Conservation (phyloP, 2,888 invertebrate species). For the Empis stercorea region DNA sequence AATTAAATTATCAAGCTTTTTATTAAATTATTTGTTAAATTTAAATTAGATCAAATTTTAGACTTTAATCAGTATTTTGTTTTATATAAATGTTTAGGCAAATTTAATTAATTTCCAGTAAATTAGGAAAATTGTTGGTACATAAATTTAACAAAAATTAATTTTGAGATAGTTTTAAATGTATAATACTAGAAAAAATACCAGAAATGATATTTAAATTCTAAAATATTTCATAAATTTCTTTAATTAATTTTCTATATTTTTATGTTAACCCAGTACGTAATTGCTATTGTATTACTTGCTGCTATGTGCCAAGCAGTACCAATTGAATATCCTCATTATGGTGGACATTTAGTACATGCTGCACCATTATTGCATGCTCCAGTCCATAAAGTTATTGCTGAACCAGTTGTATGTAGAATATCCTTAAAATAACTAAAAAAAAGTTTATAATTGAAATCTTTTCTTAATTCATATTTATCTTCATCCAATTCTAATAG, state of each 20-base stretch:
- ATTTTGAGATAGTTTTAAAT: too few species aligned
- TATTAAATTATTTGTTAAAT: too few species aligned
- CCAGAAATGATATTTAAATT: too few species aligned
- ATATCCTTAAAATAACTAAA: not conserved
- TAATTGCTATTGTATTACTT: conserved; percentile 32
- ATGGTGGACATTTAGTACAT: conserved; percentile 21
- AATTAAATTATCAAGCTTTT: too few species aligned
- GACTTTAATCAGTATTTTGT: too few species aligned
- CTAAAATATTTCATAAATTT: not conserved
- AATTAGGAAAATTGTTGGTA: too few species aligned
- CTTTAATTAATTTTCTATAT: not conserved
- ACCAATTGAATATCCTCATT: conserved; percentile 34
- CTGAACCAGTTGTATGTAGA: conserved; percentile 27
- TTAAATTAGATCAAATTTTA: too few species aligned
- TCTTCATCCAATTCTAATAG: conserved; percentile 26
- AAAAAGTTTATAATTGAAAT: too few species aligned
- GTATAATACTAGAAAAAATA: too few species aligned
- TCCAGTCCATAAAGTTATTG: conserved; percentile 19
- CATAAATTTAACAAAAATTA: too few species aligned
- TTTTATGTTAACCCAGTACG: conserved; percentile 24
- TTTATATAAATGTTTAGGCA: too few species aligned
- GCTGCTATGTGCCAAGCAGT: conserved; percentile 30
- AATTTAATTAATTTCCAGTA: too few species aligned
- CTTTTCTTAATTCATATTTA: not conserved
- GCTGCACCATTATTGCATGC: conserved; percentile 29